Evolutionary conservation across 2,888 invertebrate species (phyloP).

Genomic region (Dasysyrphus albostriatus): DNA sequence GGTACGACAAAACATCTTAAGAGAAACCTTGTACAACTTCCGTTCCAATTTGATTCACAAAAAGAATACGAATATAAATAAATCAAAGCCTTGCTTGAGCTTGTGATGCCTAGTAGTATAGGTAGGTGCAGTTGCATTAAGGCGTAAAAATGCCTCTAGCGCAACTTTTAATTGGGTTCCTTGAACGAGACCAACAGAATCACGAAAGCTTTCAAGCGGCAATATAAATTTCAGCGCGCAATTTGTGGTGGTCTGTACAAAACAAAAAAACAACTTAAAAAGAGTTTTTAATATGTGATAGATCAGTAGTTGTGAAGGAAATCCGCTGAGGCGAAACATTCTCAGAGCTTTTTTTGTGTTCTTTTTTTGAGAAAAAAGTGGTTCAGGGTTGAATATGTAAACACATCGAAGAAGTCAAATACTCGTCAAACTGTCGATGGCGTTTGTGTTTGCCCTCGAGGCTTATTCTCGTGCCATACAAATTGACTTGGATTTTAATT

Average conservation of each 20-base stretch:
- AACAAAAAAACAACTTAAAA: not conserved
- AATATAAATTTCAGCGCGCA: conserved; percentile 39
- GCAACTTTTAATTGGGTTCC: conserved; percentile 71
- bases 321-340: conserved; percentile 60
- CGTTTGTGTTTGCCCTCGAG: conserved; percentile 62
- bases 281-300: conserved; percentile 17
- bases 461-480: conserved; percentile 48
- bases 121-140: conserved; percentile 71
- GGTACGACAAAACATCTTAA: conserved; percentile 32
- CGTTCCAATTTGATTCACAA: conserved; percentile 57
- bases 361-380: conserved; percentile 32
- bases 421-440: conserved; percentile 33
- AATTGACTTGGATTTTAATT: conserved; percentile 58
- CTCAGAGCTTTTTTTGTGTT: conserved; percentile 37
- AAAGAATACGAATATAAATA: conserved; percentile 32
- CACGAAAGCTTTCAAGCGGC: conserved; percentile 60
- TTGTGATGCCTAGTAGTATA: conserved; percentile 31
- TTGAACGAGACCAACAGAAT: conserved; percentile 59
- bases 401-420: conserved; percentile 46
- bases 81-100: conserved; percentile 3
- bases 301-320: conserved; percentile 54
- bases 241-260: conserved; percentile 19
- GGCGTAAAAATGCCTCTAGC: conserved; percentile 60
- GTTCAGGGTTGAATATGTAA: conserved; percentile 62
- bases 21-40: conserved; percentile 69